Conservation (phyloP, 2,888 invertebrate genomes). For the Spisula subtruncata region DNA sequence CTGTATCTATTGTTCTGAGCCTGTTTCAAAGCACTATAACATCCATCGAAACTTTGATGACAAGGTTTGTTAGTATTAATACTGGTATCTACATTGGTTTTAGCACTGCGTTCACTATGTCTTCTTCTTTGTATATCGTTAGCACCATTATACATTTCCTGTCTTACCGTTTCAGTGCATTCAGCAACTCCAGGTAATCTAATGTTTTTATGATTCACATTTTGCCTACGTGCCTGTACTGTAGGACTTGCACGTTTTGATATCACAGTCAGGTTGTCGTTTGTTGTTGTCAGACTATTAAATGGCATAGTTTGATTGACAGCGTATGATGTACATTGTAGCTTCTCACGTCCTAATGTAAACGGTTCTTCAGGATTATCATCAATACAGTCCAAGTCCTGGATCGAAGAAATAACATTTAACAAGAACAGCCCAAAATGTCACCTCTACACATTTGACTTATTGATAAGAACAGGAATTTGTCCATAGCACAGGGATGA, state of each 20-base stretch:
- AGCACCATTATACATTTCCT: not conserved
- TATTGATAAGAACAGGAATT: no score
- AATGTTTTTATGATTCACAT: not conserved
- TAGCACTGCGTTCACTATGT: not conserved
- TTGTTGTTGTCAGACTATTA: not conserved
- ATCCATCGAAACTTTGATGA: not conserved
- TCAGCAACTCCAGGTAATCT: not conserved
- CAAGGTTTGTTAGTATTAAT: not conserved
- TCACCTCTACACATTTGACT: not conserved
- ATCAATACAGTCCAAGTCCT: conserved; percentile 53
- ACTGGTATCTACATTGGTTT: not conserved
- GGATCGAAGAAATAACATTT: conserved; percentile 8
- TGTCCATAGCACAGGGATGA: no score
- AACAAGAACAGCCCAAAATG: not conserved
- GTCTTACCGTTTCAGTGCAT: not conserved
- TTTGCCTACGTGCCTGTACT: not conserved
- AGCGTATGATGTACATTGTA: conserved; percentile 23
- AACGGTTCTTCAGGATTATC: conserved; percentile 37
- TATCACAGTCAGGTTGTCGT: not conserved
- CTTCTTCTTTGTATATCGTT: not conserved
- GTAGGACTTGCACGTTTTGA: not conserved
- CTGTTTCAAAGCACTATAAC: not conserved
- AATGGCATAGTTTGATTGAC: conserved; percentile 47
- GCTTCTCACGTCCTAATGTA: conserved; percentile 28
- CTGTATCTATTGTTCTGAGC: not conserved